A percentile compares a stretch with the other conserved stretches of the same genome.
phyloP scores from a whole-genome alignment of 2,113 vertebrate species.

The Cairina moschata region DNA sequence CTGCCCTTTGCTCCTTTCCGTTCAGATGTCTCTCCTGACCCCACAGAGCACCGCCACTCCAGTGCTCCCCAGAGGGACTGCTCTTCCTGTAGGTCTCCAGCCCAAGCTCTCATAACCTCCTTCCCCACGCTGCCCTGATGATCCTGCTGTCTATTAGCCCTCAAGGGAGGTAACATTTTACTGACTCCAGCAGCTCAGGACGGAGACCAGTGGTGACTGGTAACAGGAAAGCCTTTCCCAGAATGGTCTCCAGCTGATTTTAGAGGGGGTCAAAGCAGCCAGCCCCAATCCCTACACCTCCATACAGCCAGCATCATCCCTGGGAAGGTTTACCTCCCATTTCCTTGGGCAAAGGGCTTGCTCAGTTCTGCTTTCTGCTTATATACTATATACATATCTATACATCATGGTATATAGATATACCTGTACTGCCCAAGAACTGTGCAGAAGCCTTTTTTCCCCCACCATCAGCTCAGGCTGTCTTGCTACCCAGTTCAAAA shows the following conservation, averaged over 20 bases:
- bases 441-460: conserved; percentile 1
- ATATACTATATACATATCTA: too few relatives aligned
- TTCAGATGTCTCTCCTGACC: not conserved
- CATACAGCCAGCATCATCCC: not conserved
- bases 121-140: rapidly evolving
- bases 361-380: not conserved
- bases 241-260: not conserved
- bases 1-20: not conserved
- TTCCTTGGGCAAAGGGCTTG: not conserved
- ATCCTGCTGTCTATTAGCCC: not conserved
- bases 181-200: not conserved
- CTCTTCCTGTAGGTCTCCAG: not conserved
- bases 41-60: not conserved
- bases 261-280: not conserved
- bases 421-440: not conserved
- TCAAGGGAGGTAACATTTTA: not conserved
- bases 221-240: not conserved
- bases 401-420: too few relatives aligned
- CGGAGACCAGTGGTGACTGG: not conserved
- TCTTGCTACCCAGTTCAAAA: not conserved
- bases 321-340: not conserved
- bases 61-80: not conserved
- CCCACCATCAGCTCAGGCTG: not conserved
- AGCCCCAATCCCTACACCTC: not conserved
- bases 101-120: not conserved